Conservation (phyloP, 2,113 vertebrate species). For the Pedetes capensis region DNA sequence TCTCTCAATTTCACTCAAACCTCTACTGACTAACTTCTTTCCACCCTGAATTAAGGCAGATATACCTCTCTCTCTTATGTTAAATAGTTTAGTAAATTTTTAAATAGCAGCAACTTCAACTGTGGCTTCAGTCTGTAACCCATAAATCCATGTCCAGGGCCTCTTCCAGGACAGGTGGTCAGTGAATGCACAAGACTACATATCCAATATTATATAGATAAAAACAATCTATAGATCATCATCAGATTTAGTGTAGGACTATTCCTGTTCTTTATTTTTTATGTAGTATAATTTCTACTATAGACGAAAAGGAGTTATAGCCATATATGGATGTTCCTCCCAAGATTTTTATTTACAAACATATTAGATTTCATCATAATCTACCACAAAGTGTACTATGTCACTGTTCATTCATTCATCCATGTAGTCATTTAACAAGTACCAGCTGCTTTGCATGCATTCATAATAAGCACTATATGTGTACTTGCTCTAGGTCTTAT, state of each 20-base stretch:
- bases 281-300: background rate
- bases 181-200: background rate
- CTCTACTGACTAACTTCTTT: background rate
- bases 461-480: background rate
- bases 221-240: background rate
- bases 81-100: background rate
- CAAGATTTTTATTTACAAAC: background rate
- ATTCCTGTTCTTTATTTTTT: background rate
- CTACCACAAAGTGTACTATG: background rate
- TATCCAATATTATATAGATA: background rate
- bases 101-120: background rate
- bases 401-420: background rate
- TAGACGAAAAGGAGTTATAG: background rate
- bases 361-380: background rate
- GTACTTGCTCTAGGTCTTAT: background rate
- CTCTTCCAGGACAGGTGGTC: background rate
- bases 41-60: background rate
- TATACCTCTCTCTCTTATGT: background rate
- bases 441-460: background rate
- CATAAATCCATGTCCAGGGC: background rate
- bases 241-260: background rate
- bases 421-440: background rate
- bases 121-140: background rate
- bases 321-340: background rate
- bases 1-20: background rate